Evolutionary conservation across 2,797 vertebrate genomes (phyloP).

Genomic region (Vireo griseus): DNA sequence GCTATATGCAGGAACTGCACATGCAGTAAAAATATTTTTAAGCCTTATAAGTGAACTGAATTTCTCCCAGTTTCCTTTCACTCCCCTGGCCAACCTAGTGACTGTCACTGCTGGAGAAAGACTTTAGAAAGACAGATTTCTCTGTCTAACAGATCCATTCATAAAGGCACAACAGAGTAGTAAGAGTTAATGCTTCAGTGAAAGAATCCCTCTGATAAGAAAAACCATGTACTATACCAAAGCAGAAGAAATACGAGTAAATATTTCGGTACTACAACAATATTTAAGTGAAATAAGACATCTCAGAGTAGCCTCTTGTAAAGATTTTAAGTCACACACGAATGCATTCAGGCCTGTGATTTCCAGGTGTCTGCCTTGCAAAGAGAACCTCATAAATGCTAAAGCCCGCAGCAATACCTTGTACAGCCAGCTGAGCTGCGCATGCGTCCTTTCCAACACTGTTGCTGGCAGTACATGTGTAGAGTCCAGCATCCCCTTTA

Average conservation of each 20-base stretch:
- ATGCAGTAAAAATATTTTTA: not conserved
- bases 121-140: not conserved
- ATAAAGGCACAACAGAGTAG: not conserved
- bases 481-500: conserved; percentile 85
- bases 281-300: not conserved
- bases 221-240: not conserved
- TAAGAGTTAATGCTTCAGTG: not conserved
- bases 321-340: not conserved
- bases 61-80: not conserved
- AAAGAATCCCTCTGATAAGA: not conserved
- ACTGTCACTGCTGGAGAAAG: not conserved
- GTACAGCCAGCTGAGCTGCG: conserved; percentile 76
- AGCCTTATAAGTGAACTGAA: not conserved
- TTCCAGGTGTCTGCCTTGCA: not conserved
- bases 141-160: not conserved
- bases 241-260: not conserved
- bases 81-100: not conserved
- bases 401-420: conserved; percentile 72
- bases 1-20: not conserved
- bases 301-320: not conserved
- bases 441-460: conserved; percentile 86
- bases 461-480: conserved; percentile 89
- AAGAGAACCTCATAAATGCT: not conserved
- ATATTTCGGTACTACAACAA: not conserved
- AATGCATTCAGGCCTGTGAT: not conserved